These are phyloP conservation scores for Nerophis ophidion DNA, from an alignment of 2,113 vertebrate species.

Conservation along the genomic window DNA sequence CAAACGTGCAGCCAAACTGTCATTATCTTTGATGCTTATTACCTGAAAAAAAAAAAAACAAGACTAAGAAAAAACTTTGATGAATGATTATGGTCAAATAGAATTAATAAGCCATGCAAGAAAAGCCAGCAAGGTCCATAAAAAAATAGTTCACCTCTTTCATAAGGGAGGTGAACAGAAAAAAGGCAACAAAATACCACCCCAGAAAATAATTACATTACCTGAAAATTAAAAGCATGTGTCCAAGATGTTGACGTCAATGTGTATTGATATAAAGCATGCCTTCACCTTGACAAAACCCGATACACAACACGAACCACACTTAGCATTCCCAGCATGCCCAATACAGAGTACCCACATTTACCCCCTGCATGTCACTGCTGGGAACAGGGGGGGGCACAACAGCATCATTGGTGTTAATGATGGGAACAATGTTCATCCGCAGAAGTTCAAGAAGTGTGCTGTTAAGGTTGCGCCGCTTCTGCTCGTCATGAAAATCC, in stretches of 20 bases:
- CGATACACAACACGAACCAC: neutral
- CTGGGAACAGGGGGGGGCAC: slow-evolving; percentile 93
- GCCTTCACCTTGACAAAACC: slow-evolving; percentile 10
- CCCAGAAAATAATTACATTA: neutral
- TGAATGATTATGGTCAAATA: too few relatives aligned
- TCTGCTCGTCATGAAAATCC: slow-evolving; percentile 97
- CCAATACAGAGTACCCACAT: slow-evolving; percentile 79
- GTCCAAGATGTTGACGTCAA: neutral
- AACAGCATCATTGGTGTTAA: slow-evolving; percentile 97
- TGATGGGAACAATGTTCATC: slow-evolving; percentile 98
- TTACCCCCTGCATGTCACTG: slow-evolving; percentile 96
- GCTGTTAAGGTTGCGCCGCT: slow-evolving; percentile 92
- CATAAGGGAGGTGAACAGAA: neutral
- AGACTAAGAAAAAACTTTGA: neutral
- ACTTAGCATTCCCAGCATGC: slow-evolving; percentile 40
- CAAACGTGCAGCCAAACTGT: slow-evolving; percentile 91
- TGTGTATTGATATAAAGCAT: neutral
- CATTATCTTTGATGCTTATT: slow-evolving; percentile 97
- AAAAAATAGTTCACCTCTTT: slow-evolving; percentile 1
- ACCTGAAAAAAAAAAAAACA: slow-evolving; percentile 71
- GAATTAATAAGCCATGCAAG: neutral
- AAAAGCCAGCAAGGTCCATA: slow-evolving; percentile 7
- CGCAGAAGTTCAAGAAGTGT: slow-evolving; percentile 89
- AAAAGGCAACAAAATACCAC: neutral
- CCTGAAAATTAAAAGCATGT: neutral